These are phyloP conservation scores for Cheilosia grossa DNA, from an alignment of 2,888 invertebrate species.

Conservation along the genomic window DNA sequence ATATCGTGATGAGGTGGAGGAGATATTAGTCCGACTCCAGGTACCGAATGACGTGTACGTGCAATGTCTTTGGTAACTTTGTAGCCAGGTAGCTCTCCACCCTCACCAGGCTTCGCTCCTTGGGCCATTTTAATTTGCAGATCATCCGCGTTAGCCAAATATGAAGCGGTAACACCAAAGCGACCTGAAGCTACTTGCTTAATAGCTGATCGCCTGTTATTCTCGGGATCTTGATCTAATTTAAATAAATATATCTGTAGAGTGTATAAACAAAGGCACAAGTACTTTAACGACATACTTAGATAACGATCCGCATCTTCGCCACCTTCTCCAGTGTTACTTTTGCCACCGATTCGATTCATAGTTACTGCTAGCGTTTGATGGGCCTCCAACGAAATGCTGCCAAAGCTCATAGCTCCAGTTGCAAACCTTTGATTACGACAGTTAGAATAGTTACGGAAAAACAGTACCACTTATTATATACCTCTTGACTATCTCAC, in stretches of 20 bases:
- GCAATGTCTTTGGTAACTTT: slow-evolving; percentile 98
- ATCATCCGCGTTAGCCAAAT: slow-evolving; percentile 98
- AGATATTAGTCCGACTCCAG: slow-evolving; percentile 98
- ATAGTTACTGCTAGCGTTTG: slow-evolving; percentile 97
- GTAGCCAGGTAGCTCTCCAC: slow-evolving; percentile 96
- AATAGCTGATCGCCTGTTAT: slow-evolving; percentile 95
- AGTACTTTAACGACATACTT: slow-evolving; percentile 77
- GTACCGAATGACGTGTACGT: slow-evolving; percentile 95
- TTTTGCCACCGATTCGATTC: slow-evolving; percentile 98
- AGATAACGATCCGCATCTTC: slow-evolving; percentile 92
- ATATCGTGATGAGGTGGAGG: slow-evolving; percentile 99
- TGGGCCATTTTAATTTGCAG: slow-evolving; percentile 99
- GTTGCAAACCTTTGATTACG: slow-evolving; percentile 80
- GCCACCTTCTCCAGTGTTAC: slow-evolving; percentile 99
- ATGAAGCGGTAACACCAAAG: slow-evolving; percentile 98
- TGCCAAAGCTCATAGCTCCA: slow-evolving; percentile 98
- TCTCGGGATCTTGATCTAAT: slow-evolving; percentile 88
- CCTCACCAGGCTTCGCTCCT: slow-evolving; percentile 99
- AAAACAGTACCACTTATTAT: slow-evolving; percentile 83
- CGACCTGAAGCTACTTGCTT: slow-evolving; percentile 99
- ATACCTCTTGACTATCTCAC: slow-evolving; percentile 97
- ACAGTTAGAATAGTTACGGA: neutral
- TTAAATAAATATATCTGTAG: neutral
- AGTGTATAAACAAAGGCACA: neutral
- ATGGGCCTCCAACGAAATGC: slow-evolving; percentile 98